Evolutionary conservation across 2,888 invertebrate genomes (phyloP).

Genomic region (Torymus aiolomorphi): DNA sequence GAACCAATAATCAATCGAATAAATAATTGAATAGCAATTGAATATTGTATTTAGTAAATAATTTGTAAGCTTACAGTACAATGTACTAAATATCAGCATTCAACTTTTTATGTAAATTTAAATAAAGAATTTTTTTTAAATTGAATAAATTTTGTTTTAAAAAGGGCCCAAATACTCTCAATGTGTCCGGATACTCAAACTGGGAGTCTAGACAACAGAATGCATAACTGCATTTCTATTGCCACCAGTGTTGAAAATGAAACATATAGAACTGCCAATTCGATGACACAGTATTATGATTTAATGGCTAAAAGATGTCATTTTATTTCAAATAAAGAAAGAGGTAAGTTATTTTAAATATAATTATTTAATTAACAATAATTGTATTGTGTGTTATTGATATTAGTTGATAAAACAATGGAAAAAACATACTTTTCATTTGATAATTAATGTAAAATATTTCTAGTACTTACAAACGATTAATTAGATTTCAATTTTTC

Average conservation of each 20-base stretch:
- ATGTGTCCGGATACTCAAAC: slow-evolving; percentile 49
- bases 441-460: no score
- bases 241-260: slow-evolving; percentile 55
- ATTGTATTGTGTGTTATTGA: neutral
- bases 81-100: no score
- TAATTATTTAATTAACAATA: neutral
- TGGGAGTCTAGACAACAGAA: slow-evolving; percentile 46
- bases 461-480: no score
- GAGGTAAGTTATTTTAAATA: slow-evolving; percentile 38
- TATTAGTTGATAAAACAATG: neutral
- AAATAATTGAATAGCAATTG: neutral
- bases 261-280: slow-evolving; percentile 54
- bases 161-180: slow-evolving; percentile 56
- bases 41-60: neutral
- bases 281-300: slow-evolving; percentile 54
- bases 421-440: neutral
- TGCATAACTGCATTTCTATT: slow-evolving; percentile 52
- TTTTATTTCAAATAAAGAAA: slow-evolving; percentile 45
- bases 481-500: no score
- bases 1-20: neutral
- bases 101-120: no score
- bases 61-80: no score
- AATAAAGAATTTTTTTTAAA: no score
- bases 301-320: slow-evolving; percentile 55
- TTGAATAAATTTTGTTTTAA: neutral